These are phyloP conservation scores for Sinelater perroti DNA, from an alignment of 2,888 invertebrate genomes.

Conservation along the genomic window DNA sequence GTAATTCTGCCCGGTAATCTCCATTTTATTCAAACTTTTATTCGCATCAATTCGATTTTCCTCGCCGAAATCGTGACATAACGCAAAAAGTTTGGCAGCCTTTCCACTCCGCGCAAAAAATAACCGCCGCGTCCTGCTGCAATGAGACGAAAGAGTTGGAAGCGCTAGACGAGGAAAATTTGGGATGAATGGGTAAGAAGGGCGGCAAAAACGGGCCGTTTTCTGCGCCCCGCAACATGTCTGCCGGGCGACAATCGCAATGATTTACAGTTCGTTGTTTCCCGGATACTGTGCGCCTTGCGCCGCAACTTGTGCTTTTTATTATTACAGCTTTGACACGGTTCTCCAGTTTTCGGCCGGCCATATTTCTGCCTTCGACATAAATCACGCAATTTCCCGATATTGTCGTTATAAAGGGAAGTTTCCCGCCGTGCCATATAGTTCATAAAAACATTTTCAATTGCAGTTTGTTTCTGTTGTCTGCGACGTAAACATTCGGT, in stretches of 20 bases:
- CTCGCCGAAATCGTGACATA: constrained; percentile 9
- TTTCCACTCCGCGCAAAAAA: constrained; percentile 21
- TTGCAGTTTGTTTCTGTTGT: too few species aligned
- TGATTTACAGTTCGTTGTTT: constrained; percentile 33
- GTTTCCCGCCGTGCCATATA: too few species aligned
- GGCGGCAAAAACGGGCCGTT: constrained; percentile 26
- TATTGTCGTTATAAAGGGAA: too few species aligned
- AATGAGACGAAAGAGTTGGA: constrained; percentile 22
- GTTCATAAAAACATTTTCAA: too few species aligned
- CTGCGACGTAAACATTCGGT: too few species aligned
- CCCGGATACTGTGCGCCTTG: constrained; percentile 27
- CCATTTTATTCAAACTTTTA: constrained; percentile 1
- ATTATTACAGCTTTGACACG: constrained; percentile 20
- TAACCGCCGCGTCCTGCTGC: constrained; percentile 2
- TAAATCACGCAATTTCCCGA: constrained; percentile 15
- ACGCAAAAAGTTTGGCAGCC: constrained; percentile 21
- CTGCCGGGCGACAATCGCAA: constrained; percentile 27
- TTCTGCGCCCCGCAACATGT: constrained; percentile 28
- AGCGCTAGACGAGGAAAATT: constrained; percentile 17
- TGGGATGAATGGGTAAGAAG: constrained; percentile 20
- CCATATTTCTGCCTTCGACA: constrained; percentile 15
- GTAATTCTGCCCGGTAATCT: too few species aligned
- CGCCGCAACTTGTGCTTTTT: constrained; percentile 27
- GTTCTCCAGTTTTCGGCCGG: constrained; percentile 12
- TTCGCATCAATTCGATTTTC: constrained; percentile 8